These are phyloP conservation scores for Epistrophella euchroma DNA, from an alignment of 2,888 invertebrate species.

Conservation along the genomic window DNA sequence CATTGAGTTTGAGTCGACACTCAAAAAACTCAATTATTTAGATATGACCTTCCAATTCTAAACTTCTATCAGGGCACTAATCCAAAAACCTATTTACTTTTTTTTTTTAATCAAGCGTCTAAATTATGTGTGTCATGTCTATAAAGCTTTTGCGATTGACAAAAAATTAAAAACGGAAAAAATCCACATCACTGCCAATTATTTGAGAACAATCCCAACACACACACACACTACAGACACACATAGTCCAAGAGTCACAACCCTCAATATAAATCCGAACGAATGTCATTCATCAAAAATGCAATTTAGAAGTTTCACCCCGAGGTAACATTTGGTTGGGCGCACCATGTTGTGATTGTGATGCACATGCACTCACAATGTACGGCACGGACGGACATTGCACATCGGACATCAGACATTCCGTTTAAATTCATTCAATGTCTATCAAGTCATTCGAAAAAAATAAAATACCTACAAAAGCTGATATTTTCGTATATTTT, in stretches of 20 bases:
- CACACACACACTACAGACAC: background rate
- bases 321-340: constrained; percentile 23
- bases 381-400: background rate
- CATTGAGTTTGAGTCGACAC: too few relatives aligned
- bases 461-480: constrained; percentile 7
- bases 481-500: constrained; percentile 10
- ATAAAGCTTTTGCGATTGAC: constrained; percentile 29
- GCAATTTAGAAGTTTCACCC: constrained; percentile 45
- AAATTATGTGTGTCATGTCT: constrained; percentile 33
- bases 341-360: constrained; percentile 34
- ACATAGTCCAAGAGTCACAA: background rate
- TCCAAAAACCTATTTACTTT: background rate
- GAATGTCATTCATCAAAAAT: constrained; percentile 43
- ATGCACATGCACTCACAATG: background rate
- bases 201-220: constrained; percentile 21
- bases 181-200: constrained; percentile 28
- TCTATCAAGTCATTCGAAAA: constrained; percentile 52
- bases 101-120: constrained; percentile 31
- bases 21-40: constrained; percentile 12
- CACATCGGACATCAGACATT: constrained; percentile 23
- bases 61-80: constrained; percentile 12
- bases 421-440: constrained; percentile 47
- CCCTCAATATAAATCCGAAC: constrained; percentile 27
- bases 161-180: constrained; percentile 17
- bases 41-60: background rate